Evolutionary conservation across 2,888 invertebrate genomes (phyloP).

Genomic region (Pseudanteris insignis): DNA sequence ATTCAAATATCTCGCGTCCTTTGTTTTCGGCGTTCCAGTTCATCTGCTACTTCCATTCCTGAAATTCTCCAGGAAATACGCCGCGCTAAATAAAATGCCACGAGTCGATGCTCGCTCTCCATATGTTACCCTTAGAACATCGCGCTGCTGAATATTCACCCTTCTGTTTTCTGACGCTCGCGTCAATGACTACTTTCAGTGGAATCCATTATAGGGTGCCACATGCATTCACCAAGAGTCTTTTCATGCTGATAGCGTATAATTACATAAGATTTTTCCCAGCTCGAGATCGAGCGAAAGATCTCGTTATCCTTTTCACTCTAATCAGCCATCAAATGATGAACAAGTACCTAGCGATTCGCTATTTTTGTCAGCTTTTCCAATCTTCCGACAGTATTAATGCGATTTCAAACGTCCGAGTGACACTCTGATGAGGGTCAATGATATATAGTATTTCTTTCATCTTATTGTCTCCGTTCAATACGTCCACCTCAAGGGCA

Average conservation of each 20-base stretch:
- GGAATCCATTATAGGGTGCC: slow-evolving; percentile 32
- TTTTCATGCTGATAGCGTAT: slow-evolving; percentile 17
- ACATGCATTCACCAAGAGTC: slow-evolving; percentile 7
- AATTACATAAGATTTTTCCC: slow-evolving; percentile 11
- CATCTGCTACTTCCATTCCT: slow-evolving; percentile 9
- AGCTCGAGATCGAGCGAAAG: too few relatives aligned
- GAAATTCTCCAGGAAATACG: slow-evolving; percentile 19
- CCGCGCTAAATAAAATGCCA: slow-evolving; percentile 22
- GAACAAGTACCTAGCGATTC: too few relatives aligned
- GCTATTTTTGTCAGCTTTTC: too few relatives aligned
- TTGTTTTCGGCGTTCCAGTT: slow-evolving; percentile 9
- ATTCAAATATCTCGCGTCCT: background rate
- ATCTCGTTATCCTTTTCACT: background rate
- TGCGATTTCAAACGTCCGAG: too few relatives aligned
- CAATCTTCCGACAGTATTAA: too few relatives aligned
- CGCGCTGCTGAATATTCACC: slow-evolving; percentile 30
- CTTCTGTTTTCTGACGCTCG: slow-evolving; percentile 30
- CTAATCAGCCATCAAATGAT: too few relatives aligned
- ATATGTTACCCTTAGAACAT: slow-evolving; percentile 25
- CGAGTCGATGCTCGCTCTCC: slow-evolving; percentile 12
- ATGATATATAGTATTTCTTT: too few relatives aligned
- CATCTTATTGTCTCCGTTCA: too few relatives aligned
- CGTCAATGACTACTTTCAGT: slow-evolving; percentile 31
- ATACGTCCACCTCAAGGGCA: too few relatives aligned
- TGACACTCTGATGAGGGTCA: too few relatives aligned